A percentile compares a stretch with the other conserved stretches of the same genome.
phyloP scores from a whole-genome alignment of 1,140 invertebrate species.

The Cydia splendana region DNA sequence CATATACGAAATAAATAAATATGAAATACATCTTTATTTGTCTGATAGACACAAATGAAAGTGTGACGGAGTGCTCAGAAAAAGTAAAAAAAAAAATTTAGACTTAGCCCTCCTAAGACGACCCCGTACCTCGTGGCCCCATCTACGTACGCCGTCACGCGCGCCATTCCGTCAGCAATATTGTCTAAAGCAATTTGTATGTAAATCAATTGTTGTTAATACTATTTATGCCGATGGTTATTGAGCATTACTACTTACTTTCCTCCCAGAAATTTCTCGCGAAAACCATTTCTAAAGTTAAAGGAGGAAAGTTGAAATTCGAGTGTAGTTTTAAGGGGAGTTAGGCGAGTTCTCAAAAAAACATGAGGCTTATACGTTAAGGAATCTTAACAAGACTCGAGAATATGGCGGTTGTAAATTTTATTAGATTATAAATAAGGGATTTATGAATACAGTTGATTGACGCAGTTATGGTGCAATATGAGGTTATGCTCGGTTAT shows the following conservation, averaged over 20 bases:
- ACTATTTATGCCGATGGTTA: conserved; percentile 79
- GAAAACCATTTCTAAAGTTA: conserved; percentile 41
- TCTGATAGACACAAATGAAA: no score
- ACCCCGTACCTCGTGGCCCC: conserved; percentile 40
- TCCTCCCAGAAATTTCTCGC: conserved; percentile 41
- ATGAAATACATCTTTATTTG: no score
- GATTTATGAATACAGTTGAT: conserved; percentile 62
- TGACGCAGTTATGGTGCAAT: conserved; percentile 38
- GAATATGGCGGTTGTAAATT: conserved; percentile 65
- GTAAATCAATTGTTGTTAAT: conserved; percentile 80
- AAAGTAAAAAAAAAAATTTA: no score
- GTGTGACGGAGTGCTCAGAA: no score
- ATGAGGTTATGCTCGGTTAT: neutral
- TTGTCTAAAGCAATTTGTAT: conserved; percentile 80
- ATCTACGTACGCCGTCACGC: conserved; percentile 66
- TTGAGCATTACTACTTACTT: conserved; percentile 74
- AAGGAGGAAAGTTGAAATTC: conserved; percentile 37
- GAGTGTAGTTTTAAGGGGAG: conserved; percentile 3
- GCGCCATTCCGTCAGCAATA: conserved; percentile 76
- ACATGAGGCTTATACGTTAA: conserved; percentile 60
- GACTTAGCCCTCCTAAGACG: no score
- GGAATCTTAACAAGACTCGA: conserved; percentile 68
- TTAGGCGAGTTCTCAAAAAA: conserved; percentile 55
- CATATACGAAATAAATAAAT: no score
- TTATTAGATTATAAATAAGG: conserved; percentile 72